These are phyloP conservation scores for Akabosia matsudoensis DNA, from an alignment of 1,140 invertebrate genomes.

Conservation along the genomic window DNA sequence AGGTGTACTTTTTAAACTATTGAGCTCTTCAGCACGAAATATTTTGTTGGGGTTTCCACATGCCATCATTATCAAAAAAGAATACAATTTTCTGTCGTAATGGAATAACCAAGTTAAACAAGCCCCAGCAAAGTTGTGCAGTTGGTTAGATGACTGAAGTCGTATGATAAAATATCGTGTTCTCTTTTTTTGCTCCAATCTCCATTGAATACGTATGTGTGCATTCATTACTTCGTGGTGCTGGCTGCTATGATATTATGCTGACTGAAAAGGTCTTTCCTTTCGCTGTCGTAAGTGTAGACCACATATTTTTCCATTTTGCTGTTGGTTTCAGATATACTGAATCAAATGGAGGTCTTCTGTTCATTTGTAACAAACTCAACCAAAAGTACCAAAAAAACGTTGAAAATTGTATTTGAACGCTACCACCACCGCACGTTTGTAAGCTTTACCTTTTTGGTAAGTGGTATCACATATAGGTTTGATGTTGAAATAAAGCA, in stretches of 20 bases:
- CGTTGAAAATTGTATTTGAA: too few species aligned
- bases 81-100: neutral
- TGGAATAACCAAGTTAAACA: neutral
- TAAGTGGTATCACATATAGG: neutral
- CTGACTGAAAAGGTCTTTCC: neutral
- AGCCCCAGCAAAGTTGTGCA: too few species aligned
- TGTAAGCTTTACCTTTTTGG: too few species aligned
- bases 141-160: too few species aligned
- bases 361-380: neutral
- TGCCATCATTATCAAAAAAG: too few species aligned
- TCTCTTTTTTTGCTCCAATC: slow-evolving; percentile 5
- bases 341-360: neutral
- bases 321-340: neutral
- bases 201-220: neutral
- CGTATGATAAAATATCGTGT: slow-evolving; percentile 14
- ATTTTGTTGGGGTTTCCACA: too few species aligned
- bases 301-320: too few species aligned
- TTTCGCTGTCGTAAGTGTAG: too few species aligned
- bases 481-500: neutral
- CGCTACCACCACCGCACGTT: too few species aligned
- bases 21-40: neutral
- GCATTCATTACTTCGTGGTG: neutral
- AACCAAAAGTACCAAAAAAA: neutral
- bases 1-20: neutral
- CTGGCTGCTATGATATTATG: neutral